phyloP scores from a whole-genome alignment of 2,888 invertebrate genomes.

The Cynaeus angustus region DNA sequence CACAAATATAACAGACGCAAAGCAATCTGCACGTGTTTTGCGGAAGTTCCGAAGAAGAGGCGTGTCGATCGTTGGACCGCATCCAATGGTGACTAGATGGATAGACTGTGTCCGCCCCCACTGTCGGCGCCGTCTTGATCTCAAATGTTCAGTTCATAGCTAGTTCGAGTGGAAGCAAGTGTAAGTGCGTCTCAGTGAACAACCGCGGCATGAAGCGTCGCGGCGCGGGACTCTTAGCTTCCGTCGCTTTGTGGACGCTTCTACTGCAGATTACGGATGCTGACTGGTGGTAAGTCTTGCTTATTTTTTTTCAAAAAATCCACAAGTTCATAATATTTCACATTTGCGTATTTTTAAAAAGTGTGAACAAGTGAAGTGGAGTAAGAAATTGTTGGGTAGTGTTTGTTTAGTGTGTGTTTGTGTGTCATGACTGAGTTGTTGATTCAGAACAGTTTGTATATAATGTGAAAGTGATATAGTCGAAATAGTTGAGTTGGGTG shows the following conservation, averaged over 20 bases:
- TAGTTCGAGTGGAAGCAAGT: constrained; percentile 60
- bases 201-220: constrained; percentile 67
- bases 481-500: too few species aligned
- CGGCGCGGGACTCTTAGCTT: constrained; percentile 66
- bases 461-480: too few species aligned
- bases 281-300: constrained; percentile 67
- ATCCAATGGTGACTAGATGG: constrained; percentile 55
- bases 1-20: constrained; percentile 22
- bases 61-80: constrained; percentile 55
- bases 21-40: constrained; percentile 52
- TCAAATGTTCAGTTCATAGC: constrained; percentile 57
- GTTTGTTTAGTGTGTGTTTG: too few species aligned
- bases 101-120: constrained; percentile 50
- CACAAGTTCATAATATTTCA: too few species aligned
- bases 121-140: constrained; percentile 44
- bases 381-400: too few species aligned
- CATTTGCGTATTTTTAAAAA: too few species aligned
- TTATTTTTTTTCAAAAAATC: too few species aligned
- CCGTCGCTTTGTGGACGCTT: constrained; percentile 67
- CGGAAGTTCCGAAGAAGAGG: constrained; percentile 55
- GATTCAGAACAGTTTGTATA: too few species aligned
- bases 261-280: constrained; percentile 65
- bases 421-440: too few species aligned
- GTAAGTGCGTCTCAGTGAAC: constrained; percentile 51
- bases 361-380: too few species aligned